A percentile compares a stretch with the other conserved stretches of the same genome.
Evolutionary conservation across 2,888 invertebrate genomes (phyloP).

Genomic region (Pseudococcus viburni): DNA sequence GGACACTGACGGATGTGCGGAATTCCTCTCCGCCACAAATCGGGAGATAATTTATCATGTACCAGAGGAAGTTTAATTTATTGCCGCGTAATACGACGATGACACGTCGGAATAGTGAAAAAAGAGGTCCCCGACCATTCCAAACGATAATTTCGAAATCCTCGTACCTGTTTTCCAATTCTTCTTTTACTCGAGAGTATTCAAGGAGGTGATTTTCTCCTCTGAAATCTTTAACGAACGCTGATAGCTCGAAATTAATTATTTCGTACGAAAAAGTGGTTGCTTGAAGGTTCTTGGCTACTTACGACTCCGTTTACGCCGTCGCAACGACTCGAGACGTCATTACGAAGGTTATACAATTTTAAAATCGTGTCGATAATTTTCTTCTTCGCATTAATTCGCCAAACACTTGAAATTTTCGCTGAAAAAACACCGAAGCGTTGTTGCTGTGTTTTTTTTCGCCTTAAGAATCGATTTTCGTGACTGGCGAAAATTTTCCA

Average conservation of each 20-base stretch:
- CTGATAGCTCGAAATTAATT: neutral
- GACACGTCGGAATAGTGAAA: neutral
- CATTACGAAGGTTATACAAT: constrained; percentile 49
- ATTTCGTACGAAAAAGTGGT: neutral
- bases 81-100: neutral
- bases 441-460: neutral
- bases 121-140: neutral
- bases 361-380: constrained; percentile 18
- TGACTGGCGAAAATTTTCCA: constrained; percentile 15
- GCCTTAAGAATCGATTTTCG: constrained; percentile 11
- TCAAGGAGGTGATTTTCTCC: neutral
- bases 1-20: neutral
- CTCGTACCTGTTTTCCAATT: neutral
- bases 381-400: constrained; percentile 20
- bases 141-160: neutral
- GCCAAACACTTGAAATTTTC: constrained; percentile 31
- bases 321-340: neutral
- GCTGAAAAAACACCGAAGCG: neutral
- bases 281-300: constrained; percentile 28
- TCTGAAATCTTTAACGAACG: neutral
- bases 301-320: constrained; percentile 3
- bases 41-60: neutral
- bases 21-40: neutral
- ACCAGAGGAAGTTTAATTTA: neutral
- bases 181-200: neutral